Conservation (phyloP, 1,140 invertebrate species). For the Dendroctonus ponderosae region DNA sequence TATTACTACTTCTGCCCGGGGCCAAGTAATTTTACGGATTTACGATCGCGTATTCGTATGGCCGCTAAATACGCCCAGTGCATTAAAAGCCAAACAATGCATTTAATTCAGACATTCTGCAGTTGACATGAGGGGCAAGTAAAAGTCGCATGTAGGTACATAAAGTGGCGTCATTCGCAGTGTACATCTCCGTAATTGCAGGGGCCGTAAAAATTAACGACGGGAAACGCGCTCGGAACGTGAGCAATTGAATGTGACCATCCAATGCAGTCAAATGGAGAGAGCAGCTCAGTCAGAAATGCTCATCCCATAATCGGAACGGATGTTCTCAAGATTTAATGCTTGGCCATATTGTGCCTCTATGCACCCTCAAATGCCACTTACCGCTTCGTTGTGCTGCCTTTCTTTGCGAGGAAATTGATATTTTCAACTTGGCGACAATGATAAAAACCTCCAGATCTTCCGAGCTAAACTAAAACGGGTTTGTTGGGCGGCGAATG, state of each 20-base stretch:
- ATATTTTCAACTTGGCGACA: no score
- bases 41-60: background rate
- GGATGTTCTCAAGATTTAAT: constrained; percentile 40
- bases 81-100: constrained; percentile 5
- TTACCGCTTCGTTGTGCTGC: constrained; percentile 30
- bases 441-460: no score
- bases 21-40: no score
- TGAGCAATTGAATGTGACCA: constrained; percentile 49
- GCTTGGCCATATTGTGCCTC: constrained; percentile 36
- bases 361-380: constrained; percentile 37
- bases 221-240: constrained; percentile 48
- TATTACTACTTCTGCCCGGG: no score
- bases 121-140: constrained; percentile 19
- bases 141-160: constrained; percentile 27
- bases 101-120: constrained; percentile 12
- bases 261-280: constrained; percentile 40
- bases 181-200: constrained; percentile 45
- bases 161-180: constrained; percentile 40
- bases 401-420: no score
- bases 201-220: constrained; percentile 48
- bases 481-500: no score
- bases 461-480: no score
- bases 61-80: background rate
- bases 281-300: constrained; percentile 36
- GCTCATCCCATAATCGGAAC: constrained; percentile 31